Percentiles rank a stretch among this genome's conserved stretches.
Evolutionary conservation across 2,888 invertebrate genomes (phyloP).

Genomic region (Polyommatus icarus): DNA sequence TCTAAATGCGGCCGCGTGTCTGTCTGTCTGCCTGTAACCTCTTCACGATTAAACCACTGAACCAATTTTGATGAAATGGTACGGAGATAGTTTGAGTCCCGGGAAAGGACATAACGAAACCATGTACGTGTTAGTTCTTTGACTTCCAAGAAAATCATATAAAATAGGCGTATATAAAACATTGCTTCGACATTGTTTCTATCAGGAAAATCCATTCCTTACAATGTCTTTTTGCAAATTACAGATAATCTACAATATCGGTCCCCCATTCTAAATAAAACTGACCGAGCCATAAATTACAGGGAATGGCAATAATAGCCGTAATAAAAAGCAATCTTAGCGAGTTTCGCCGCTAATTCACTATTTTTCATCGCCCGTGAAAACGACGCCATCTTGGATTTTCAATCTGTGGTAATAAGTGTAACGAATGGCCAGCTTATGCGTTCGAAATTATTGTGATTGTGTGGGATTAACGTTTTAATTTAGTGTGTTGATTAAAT

Average conservation of each 20-base stretch:
- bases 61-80: no score
- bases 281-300: constrained; percentile 44
- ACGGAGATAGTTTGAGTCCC: no score
- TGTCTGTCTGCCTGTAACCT: no score
- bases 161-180: background rate
- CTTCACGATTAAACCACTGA: no score
- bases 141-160: background rate
- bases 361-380: constrained; percentile 40
- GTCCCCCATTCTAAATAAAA: constrained; percentile 43
- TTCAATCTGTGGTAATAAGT: constrained; percentile 36
- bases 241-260: constrained; percentile 44
- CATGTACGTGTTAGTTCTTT: background rate
- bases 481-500: background rate
- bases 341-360: constrained; percentile 42
- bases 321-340: constrained; percentile 47
- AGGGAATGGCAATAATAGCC: constrained; percentile 43
- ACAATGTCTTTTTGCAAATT: constrained; percentile 33
- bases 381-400: constrained; percentile 35
- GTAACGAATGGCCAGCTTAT: constrained; percentile 31
- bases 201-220: background rate
- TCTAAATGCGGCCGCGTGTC: no score
- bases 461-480: background rate
- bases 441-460: constrained; percentile 23
- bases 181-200: background rate
- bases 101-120: no score